Conservation (phyloP, 2,113 vertebrate genomes). For the Amphiprion percula region DNA sequence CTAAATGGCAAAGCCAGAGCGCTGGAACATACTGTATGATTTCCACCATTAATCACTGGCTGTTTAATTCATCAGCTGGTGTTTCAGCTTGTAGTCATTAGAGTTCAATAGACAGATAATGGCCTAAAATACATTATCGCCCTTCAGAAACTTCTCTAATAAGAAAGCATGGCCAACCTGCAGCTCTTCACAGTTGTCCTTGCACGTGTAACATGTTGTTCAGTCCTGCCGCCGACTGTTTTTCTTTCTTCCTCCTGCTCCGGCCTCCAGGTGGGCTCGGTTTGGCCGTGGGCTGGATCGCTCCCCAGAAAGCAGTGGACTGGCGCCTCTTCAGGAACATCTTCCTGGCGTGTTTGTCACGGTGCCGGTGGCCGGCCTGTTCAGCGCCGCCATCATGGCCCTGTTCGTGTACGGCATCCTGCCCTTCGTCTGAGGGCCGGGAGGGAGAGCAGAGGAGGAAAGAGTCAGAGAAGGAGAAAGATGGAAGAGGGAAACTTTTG, state of each 20-base stretch:
- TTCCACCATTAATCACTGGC: not conserved
- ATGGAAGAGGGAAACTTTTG: slow-evolving; percentile 14
- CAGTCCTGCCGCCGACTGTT: slow-evolving; percentile 59
- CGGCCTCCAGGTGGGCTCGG: slow-evolving; percentile 92
- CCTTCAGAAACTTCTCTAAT: not conserved
- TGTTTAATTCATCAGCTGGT: not conserved
- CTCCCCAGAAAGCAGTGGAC: slow-evolving; percentile 96
- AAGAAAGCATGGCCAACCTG: slow-evolving; percentile 44
- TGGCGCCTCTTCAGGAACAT: slow-evolving; percentile 99
- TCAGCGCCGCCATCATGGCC: slow-evolving; percentile 97
- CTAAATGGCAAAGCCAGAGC: not conserved
- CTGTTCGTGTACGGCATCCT: slow-evolving; percentile 93
- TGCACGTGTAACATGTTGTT: not conserved
- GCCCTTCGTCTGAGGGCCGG: slow-evolving; percentile 88
- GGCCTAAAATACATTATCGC: too few relatives aligned
- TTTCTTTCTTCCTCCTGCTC: slow-evolving; percentile 9
- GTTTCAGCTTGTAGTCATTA: not conserved
- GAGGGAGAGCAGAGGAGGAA: slow-evolving; percentile 44
- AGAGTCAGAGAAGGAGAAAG: slow-evolving; percentile 29
- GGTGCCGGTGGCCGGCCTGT: slow-evolving; percentile 95
- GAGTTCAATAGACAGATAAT: too few relatives aligned
- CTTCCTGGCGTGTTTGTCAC: slow-evolving; percentile 99
- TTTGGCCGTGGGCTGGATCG: slow-evolving; percentile 98
- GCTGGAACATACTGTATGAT: not conserved
- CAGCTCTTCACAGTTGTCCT: slow-evolving; percentile 45